Conservation (phyloP, 2,797 vertebrate genomes). For the Paedocypris micromegethes region DNA sequence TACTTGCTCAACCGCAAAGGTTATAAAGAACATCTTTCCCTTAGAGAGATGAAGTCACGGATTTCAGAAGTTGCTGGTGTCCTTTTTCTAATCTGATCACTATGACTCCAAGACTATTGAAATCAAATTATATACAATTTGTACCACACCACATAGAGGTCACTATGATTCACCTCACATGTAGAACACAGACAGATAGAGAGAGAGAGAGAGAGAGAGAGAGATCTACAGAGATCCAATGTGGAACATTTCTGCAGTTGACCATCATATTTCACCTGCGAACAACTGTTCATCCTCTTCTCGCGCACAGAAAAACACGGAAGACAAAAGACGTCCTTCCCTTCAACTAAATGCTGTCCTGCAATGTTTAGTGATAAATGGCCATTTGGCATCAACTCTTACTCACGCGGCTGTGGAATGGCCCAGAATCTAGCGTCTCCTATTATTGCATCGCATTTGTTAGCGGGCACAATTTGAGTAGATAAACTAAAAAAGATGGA, state of each 20-base stretch:
- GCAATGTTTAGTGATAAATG: conserved; percentile 36
- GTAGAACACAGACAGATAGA: background rate
- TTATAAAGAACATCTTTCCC: conserved; percentile 14
- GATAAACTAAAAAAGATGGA: conserved; percentile 65
- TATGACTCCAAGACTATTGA: conserved; percentile 49
- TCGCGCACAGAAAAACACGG: conserved; percentile 9
- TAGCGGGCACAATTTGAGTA: conserved; percentile 60
- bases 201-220: too few relatives aligned
- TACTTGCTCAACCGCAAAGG: conserved; percentile 2
- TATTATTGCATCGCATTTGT: conserved; percentile 62
- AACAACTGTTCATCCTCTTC: too few relatives aligned
- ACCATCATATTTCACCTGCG: too few relatives aligned
- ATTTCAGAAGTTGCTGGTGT: conserved; percentile 49
- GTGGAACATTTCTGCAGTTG: too few relatives aligned
- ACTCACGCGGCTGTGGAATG: conserved; percentile 26
- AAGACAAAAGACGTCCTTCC: conserved; percentile 31
- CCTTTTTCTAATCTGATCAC: conserved; percentile 58
- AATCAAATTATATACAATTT: conserved; percentile 45
- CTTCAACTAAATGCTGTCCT: background rate
- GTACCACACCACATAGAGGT: conserved; percentile 37
- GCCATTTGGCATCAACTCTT: conserved; percentile 36
- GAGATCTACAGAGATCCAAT: too few relatives aligned
- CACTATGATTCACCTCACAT: too few relatives aligned
- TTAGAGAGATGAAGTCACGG: conserved; percentile 45
- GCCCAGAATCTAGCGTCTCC: conserved; percentile 36